Evolutionary conservation across 2,113 vertebrate species (phyloP), one percentile per base, ranked within the genome.

Genomic region (Scatophagus argus): DNA sequence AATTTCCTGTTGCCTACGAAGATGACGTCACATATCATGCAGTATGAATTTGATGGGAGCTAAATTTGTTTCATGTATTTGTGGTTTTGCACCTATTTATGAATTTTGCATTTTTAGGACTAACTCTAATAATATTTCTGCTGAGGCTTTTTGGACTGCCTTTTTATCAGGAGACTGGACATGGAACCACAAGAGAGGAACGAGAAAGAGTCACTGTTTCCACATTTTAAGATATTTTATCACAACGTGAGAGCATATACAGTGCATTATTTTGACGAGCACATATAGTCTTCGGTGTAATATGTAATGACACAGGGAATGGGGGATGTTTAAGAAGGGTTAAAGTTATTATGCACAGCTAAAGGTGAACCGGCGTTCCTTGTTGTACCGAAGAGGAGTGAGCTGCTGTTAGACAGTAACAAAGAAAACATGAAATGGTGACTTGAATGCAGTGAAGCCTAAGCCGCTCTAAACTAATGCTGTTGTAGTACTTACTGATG

Each of bases 1-100:
- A 65, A 61, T 58, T 60, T 47, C 46, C 32, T 41, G 66, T 77
- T 74, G 55, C 75, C 55, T 67, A 66, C 64, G 29, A 66, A 29
- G 19, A 67, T 25, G 46, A 69, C 31, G 31, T 11, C 29, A 43
- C 65, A 59, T 49, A 65, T 74, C 75, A 72, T 21, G 61, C 34
- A 34, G 14, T 34, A 58, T 65, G 29, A 60, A 70, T 63, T 58
- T 75, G 7, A 67, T 60, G 17, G 12, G 8, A 68, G 32, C 17
- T 71, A 34, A 71, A 78, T 66, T 61, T 74, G 25, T 71, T 79
- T 41, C 10, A 60, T 55, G 80, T 76, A 34, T 84, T 77, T 66
- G 74, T 86, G 59, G 87, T 84, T 72, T 27, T 60, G 60, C 56
- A 44, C 34, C 73, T 8, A 51, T 36, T n/a, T 79, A 34, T 81